A percentile compares a stretch with the other conserved stretches of the same genome.
Conservation (phyloP, 1,140 invertebrate genomes). For the Brachionus plicatilis region DNA sequence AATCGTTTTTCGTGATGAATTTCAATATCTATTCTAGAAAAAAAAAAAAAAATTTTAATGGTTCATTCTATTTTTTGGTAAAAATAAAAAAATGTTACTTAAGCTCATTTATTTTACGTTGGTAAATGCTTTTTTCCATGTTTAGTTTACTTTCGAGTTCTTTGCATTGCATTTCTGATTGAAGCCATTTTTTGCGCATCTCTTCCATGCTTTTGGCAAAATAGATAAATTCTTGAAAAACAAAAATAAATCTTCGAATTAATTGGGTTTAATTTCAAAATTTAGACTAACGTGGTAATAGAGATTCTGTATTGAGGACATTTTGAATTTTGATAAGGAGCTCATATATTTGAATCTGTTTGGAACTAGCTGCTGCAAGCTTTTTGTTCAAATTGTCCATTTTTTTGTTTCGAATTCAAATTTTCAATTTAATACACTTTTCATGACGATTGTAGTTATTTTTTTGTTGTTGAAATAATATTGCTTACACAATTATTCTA, state of each 20-base stretch:
- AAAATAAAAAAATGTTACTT: background rate
- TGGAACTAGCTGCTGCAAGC: background rate
- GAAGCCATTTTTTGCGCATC: slow-evolving; percentile 39
- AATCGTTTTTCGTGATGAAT: slow-evolving; percentile 38
- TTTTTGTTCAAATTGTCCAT: slow-evolving; percentile 38
- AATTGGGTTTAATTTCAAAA: too few species aligned
- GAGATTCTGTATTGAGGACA: slow-evolving; percentile 30
- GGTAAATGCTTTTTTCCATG: slow-evolving; percentile 28
- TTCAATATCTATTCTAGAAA: slow-evolving; percentile 33
- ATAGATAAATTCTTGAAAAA: slow-evolving; percentile 23
- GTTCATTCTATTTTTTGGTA: background rate
- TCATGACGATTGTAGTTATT: background rate
- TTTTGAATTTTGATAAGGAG: slow-evolving; percentile 28
- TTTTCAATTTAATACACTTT: background rate
- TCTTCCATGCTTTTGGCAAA: slow-evolving; percentile 40
- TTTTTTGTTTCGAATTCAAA: background rate
- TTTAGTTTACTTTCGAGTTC: background rate
- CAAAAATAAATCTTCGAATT: background rate
- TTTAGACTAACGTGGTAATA: slow-evolving; percentile 7
- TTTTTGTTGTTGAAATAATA: background rate
- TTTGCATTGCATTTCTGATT: background rate
- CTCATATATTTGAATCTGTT: slow-evolving; percentile 38
- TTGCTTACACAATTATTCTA: background rate
- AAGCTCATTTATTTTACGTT: slow-evolving; percentile 38
- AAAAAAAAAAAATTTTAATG: background rate